phyloP scores from a whole-genome alignment of 2,113 vertebrate genomes.

The Rutilus rutilus region DNA sequence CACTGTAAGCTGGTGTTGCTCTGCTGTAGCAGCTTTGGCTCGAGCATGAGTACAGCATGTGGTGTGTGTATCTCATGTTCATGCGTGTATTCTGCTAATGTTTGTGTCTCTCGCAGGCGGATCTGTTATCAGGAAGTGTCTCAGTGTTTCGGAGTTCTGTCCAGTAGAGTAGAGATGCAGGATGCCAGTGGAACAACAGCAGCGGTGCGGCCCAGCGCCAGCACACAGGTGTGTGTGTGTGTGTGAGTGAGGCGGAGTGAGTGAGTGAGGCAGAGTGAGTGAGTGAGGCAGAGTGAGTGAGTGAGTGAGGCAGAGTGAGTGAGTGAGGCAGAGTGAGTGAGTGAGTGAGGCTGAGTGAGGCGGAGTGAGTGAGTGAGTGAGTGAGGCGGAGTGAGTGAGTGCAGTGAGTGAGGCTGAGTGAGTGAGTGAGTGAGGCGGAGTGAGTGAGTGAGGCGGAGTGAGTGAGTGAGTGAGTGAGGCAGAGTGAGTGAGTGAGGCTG shows the following conservation, averaged over 20 bases:
- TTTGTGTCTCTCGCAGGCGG: conserved; percentile 75
- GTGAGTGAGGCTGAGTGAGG: too few relatives aligned
- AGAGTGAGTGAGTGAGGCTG: background rate
- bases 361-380: background rate
- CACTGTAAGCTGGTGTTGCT: too few relatives aligned
- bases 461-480: background rate
- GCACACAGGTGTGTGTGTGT: conserved; percentile 89
- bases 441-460: too few relatives aligned
- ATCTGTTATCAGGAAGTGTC: conserved; percentile 99
- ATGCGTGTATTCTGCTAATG: background rate
- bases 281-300: too few relatives aligned
- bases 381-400: background rate
- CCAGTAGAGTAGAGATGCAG: conserved; percentile 94
- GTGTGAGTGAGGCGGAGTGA: background rate
- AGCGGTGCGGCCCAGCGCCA: conserved; percentile 92
- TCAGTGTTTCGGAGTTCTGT: conserved; percentile 96
- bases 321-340: background rate
- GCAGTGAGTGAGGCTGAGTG: background rate
- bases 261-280: background rate
- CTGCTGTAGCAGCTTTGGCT: too few relatives aligned
- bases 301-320: too few relatives aligned
- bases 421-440: background rate
- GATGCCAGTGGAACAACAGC: conserved; percentile 92
- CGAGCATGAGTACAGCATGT: too few relatives aligned
- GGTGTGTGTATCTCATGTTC: background rate